Percentiles rank a stretch among this genome's conserved stretches.
These are phyloP conservation scores for Dryobota labecula DNA, from an alignment of 2,888 invertebrate genomes.

Conservation along the genomic window DNA sequence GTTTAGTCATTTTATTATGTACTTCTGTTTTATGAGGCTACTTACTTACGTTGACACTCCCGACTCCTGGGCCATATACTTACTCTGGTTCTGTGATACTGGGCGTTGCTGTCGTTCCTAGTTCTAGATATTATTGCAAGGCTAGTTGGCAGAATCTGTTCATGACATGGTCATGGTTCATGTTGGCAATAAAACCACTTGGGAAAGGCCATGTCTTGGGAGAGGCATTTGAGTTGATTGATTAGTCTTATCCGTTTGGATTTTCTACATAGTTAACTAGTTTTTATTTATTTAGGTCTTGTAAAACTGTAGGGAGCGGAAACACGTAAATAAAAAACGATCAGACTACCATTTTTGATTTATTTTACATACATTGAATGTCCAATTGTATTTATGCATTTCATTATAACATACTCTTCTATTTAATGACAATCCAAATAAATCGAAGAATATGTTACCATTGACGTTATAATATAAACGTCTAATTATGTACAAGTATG, in stretches of 20 bases:
- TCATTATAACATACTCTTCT: slow-evolving; percentile 59
- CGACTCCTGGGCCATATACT: background rate
- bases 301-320: background rate
- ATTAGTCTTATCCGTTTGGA: background rate
- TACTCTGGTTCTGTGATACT: background rate
- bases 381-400: slow-evolving; percentile 64
- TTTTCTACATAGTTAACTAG: background rate
- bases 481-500: slow-evolving; percentile 74
- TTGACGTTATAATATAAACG: slow-evolving; percentile 68
- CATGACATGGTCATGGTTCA: no score
- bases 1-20: no score
- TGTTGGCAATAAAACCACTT: slow-evolving; percentile 9
- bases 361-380: slow-evolving; percentile 69
- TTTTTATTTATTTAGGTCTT: background rate
- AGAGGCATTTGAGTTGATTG: no score
- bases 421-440: slow-evolving; percentile 35
- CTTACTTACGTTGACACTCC: background rate
- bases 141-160: background rate
- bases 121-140: background rate
- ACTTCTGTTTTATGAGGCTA: background rate
- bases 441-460: slow-evolving; percentile 59
- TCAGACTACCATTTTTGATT: slow-evolving; percentile 64
- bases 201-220: no score
- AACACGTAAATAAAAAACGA: slow-evolving; percentile 37
- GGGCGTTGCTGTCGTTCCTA: background rate